These are phyloP conservation scores for Lethrus apterus DNA, from an alignment of 1,140 invertebrate species.

Conservation along the genomic window DNA sequence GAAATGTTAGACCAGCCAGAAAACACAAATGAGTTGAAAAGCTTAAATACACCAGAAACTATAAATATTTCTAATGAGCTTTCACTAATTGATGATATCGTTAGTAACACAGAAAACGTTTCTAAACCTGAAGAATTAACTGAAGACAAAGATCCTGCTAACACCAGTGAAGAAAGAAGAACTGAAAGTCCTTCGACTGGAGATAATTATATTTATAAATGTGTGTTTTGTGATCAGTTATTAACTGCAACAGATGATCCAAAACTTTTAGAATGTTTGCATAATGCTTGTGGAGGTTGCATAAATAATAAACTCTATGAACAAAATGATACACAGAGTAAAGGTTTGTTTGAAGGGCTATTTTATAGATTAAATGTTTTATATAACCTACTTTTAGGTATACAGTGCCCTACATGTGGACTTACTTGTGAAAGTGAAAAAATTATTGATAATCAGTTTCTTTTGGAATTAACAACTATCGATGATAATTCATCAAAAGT, in stretches of 20 bases:
- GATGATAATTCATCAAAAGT: slow-evolving; percentile 39
- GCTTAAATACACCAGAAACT: slow-evolving; percentile 5
- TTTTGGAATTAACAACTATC: slow-evolving; percentile 50
- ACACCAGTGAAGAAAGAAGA: slow-evolving; percentile 38
- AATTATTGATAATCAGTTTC: slow-evolving; percentile 71
- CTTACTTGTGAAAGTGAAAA: slow-evolving; percentile 37
- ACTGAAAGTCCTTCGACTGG: slow-evolving; percentile 48
- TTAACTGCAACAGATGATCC: slow-evolving; percentile 56
- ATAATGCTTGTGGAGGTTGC: slow-evolving; percentile 73
- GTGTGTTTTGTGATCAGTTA: slow-evolving; percentile 60
- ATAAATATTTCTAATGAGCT: slow-evolving; percentile 8
- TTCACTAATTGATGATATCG: slow-evolving; percentile 8
- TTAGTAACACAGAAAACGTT: slow-evolving; percentile 9
- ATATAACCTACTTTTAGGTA: slow-evolving; percentile 10
- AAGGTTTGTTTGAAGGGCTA: slow-evolving; percentile 20
- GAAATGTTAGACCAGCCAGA: slow-evolving; percentile 1
- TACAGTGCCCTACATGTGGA: slow-evolving; percentile 33
- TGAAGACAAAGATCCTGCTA: slow-evolving; percentile 17
- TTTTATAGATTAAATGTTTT: slow-evolving; percentile 2
- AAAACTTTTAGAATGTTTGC: slow-evolving; percentile 78
- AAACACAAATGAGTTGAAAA: slow-evolving; percentile 1
- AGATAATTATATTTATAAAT: slow-evolving; percentile 48
- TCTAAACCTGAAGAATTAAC: slow-evolving; percentile 4
- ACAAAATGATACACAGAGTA: slow-evolving; percentile 33
- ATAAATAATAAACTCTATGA: slow-evolving; percentile 62